These are phyloP conservation scores for Stenoptilia bipunctidactyla DNA, from an alignment of 2,888 invertebrate genomes.

Conservation along the genomic window DNA sequence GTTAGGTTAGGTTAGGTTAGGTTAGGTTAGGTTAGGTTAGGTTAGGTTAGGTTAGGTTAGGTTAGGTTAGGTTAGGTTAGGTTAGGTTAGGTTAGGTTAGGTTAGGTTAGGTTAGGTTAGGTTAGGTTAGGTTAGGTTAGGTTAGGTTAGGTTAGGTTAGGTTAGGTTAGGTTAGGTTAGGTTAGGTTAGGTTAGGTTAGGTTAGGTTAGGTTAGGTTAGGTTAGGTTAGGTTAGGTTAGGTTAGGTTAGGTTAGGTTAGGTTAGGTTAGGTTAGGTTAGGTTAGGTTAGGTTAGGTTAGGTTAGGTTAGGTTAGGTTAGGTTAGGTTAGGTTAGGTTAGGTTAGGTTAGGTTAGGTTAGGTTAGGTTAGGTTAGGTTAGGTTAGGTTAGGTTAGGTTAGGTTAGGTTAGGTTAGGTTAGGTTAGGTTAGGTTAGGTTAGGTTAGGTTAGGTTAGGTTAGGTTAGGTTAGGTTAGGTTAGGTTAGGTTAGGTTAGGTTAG, in stretches of 20 bases:
- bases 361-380: conserved; percentile 15
- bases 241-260: conserved; percentile 21
- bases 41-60: conserved; percentile 17
- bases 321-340: conserved; percentile 14
- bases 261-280: conserved; percentile 20
- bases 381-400: conserved; percentile 13
- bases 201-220: conserved; percentile 20
- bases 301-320: conserved; percentile 6
- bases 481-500: conserved; percentile 14
- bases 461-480: conserved; percentile 14
- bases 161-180: conserved; percentile 17
- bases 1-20: conserved; percentile 14
- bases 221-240: conserved; percentile 20
- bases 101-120: conserved; percentile 20
- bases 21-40: conserved; percentile 15
- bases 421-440: conserved; percentile 3
- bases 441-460: conserved; percentile 13
- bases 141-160: conserved; percentile 18
- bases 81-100: conserved; percentile 20
- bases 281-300: conserved; percentile 16
- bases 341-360: conserved; percentile 11
- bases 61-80: conserved; percentile 20
- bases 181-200: conserved; percentile 20
- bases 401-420: conserved; percentile 12
- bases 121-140: conserved; percentile 21